Evolutionary conservation across 2,113 vertebrate species (phyloP).

Genomic region (Polyodon spathula): DNA sequence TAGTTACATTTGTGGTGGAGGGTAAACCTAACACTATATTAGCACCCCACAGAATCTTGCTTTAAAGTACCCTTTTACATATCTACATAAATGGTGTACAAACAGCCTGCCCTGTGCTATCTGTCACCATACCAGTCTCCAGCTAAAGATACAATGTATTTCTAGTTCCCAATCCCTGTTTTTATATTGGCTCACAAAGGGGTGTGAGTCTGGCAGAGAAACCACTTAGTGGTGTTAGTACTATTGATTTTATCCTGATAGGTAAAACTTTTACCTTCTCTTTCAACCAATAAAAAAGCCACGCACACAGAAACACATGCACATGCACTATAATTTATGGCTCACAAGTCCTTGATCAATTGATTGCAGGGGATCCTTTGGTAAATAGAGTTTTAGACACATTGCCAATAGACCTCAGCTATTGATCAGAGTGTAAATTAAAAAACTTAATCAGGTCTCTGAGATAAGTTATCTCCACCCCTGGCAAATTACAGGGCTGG

Average conservation of each 20-base stretch:
- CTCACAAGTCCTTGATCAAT: constrained; percentile 96
- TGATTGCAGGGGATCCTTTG: constrained; percentile 97
- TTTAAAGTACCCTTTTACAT: too few relatives aligned
- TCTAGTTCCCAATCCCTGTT: too few relatives aligned
- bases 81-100: too few relatives aligned
- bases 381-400: constrained; percentile 99
- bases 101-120: too few relatives aligned
- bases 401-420: constrained; percentile 98
- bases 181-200: too few relatives aligned
- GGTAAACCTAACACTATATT: too few relatives aligned
- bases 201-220: constrained; percentile 8
- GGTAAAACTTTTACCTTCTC: constrained; percentile 29
- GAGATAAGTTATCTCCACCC: constrained; percentile 69
- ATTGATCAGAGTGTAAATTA: constrained; percentile 99
- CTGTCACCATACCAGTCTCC: too few relatives aligned
- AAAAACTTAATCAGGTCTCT: constrained; percentile 99
- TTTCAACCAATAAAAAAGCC: constrained; percentile 22
- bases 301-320: constrained; percentile 11
- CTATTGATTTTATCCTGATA: constrained; percentile 21
- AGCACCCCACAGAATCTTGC: too few relatives aligned
- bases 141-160: too few relatives aligned
- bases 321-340: constrained; percentile 75
- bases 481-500: constrained; percentile 60
- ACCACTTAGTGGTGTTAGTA: constrained; percentile 22
- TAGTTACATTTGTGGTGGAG: too few relatives aligned